Evolutionary conservation across 2,113 vertebrate genomes (phyloP), one percentile per base, ranked within the genome.

Genomic region (Petaurus breviceps): DNA sequence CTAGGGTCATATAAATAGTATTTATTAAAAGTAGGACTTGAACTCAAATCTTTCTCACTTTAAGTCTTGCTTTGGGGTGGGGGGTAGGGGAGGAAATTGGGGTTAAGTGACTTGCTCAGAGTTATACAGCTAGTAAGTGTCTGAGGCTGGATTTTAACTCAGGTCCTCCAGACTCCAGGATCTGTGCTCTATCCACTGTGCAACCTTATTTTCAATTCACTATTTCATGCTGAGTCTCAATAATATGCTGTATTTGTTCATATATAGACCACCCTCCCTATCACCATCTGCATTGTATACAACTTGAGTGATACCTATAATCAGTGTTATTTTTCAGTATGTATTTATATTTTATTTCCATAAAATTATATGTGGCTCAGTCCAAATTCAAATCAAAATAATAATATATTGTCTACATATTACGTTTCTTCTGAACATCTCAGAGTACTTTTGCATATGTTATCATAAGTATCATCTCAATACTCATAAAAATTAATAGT

Each of bases 391-490:
- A 43, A 84, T 43, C n/a, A 84, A 84, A 43, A 84, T 84, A 43
- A 61, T 61, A 68, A 84, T 77, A 84, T 43, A 43, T 84, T 43
- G 68, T 19, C n/a, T 43, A 23, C 2, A 1, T 84, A 84, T 43
- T 84, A 43, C 37, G 57, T 23, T 95, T 77, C 50, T 37, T 89
- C 90, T 93, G 5, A 16, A 89, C 3, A 3, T 1, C 92, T 77
- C 26, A 90, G 37, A 93, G 9, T 54, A 90, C 1, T 51, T 94
- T 90, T 94, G 24, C 31, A 95, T 46, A 95, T 26, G 55, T 90
- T 90, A 90, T 43, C 47, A 92, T 94, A 53, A 49, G 91, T 37
- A 26, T 46, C 26, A 77, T 19, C 22, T 54, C 14, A 77, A 16
- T 3, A 84, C 54, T 54, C 4, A 91, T 55, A 91, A 37, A 49